A percentile compares a stretch with the other conserved stretches of the same genome.
These are phyloP conservation scores for Oncorhynchus gorbuscha DNA, from an alignment of 2,113 vertebrate species.

Conservation along the genomic window DNA sequence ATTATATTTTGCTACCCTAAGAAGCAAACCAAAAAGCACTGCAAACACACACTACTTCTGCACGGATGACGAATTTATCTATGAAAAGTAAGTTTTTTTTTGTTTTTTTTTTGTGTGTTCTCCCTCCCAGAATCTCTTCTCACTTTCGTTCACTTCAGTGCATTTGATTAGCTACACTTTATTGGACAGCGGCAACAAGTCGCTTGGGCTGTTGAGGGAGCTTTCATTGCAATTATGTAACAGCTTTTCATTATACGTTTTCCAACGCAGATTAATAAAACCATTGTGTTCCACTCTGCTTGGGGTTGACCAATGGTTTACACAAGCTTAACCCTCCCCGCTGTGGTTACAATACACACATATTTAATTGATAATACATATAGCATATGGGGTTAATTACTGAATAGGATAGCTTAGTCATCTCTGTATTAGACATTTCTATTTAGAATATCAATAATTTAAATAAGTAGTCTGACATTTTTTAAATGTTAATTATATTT, in stretches of 20 bases:
- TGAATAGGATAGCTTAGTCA: background rate
- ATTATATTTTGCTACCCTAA: conserved; percentile 91
- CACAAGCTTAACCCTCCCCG: background rate
- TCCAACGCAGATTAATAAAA: no score
- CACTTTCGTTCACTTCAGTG: background rate
- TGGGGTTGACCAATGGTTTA: background rate
- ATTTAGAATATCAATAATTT: no score
- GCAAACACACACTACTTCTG: conserved; percentile 95
- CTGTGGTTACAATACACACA: background rate
- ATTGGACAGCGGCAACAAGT: conserved; percentile 14
- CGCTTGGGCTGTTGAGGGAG: background rate
- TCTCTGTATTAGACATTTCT: no score
- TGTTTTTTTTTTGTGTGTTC: background rate
- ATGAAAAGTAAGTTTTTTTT: conserved; percentile 89
- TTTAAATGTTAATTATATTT: conserved; percentile 3
- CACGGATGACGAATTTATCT: conserved; percentile 93
- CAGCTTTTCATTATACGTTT: no score
- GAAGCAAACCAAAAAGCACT: conserved; percentile 93
- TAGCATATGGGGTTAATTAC: background rate
- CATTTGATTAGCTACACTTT: no score
- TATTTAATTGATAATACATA: background rate
- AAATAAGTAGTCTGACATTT: conserved; percentile 43
- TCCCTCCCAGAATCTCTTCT: background rate
- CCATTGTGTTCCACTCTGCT: background rate
- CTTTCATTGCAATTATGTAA: background rate